Conservation (phyloP, 2,797 vertebrate species). For the Pelochelys cantorii region DNA sequence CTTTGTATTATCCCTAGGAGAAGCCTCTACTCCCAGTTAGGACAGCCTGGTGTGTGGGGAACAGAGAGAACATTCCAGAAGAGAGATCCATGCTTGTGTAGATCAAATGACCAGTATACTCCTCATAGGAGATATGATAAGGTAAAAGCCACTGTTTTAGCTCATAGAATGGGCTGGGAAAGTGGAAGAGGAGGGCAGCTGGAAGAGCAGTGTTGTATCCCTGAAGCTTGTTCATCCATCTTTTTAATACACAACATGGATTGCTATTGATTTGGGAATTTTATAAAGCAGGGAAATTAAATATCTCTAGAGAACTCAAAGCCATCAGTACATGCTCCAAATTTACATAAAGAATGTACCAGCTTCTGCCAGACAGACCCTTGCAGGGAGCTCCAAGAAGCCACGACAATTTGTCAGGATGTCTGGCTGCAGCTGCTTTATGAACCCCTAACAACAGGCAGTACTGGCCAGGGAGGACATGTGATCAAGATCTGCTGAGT, state of each 20-base stretch:
- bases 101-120: not conserved
- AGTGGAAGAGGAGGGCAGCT: not conserved
- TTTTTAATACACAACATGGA: not conserved
- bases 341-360: constrained; percentile 29
- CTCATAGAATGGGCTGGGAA: not conserved
- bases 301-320: constrained; percentile 25
- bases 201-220: not conserved
- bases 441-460: not conserved
- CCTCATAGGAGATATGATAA: not conserved
- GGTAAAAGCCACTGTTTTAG: not conserved
- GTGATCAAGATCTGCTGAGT: not conserved
- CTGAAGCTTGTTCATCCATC: too few relatives aligned
- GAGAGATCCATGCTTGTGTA: not conserved
- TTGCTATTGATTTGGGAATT: not conserved
- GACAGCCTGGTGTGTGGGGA: not conserved
- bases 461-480: not conserved
- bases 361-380: not conserved
- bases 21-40: not conserved
- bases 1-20: constrained; percentile 20
- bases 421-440: rapidly evolving
- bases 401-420: not conserved
- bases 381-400: constrained; percentile 24
- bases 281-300: constrained; percentile 9
- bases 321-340: not conserved
- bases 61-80: not conserved